Base-by-base conservation (phyloP, 92 coral and sea anemone genomes). In the Paramuricea clavata region DNA sequence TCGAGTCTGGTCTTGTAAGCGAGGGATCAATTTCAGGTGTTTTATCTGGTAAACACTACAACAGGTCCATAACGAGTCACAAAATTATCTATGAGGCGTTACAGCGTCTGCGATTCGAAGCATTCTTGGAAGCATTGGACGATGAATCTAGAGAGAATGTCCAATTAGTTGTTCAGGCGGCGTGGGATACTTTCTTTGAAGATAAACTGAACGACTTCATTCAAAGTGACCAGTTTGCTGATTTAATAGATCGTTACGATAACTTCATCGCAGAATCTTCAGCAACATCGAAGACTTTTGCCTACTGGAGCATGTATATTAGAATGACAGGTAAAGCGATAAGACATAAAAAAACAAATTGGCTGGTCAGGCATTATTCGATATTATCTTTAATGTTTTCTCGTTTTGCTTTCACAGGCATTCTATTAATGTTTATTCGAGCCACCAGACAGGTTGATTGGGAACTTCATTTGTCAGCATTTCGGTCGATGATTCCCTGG, bases 1-100 rank as follows among this genome's bases (percentile, higher is more conserved):
- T 49, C 57, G 57, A 49, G 57, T 49, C 57, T 49, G 57, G 57
- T 49, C 57, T 49, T 3, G 57, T 49, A 49, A 49, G 57, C 57
- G 57, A 49, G 15, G 57, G 57, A 49, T 49, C 57, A 49, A 12
- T 49, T 49, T 3, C 57, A 2, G 57, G 57, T 19, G 57, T 49
- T 19, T 49, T 49, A 49, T 49, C 57, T 12, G 57, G 57, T 12
- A 49, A 49, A 49, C 16, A 49, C 57, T 49, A 49, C 57, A 49
- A 49, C 57, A 49, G 57, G n/a, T n/a, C n/a, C n/a, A n/a, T n/a
- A n/a, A n/a, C n/a, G n/a, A n/a, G n/a, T n/a, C n/a, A n/a, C n/a
- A 49, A 49, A 49, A 49, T 49, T 12, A 49, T 49, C 19, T 49
- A 49, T 19, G 57, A 49, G 12, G 15, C 57, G 2, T 19, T 49